phyloP scores from a whole-genome alignment of 2,888 invertebrate genomes.

The Crioceris asparagi region DNA sequence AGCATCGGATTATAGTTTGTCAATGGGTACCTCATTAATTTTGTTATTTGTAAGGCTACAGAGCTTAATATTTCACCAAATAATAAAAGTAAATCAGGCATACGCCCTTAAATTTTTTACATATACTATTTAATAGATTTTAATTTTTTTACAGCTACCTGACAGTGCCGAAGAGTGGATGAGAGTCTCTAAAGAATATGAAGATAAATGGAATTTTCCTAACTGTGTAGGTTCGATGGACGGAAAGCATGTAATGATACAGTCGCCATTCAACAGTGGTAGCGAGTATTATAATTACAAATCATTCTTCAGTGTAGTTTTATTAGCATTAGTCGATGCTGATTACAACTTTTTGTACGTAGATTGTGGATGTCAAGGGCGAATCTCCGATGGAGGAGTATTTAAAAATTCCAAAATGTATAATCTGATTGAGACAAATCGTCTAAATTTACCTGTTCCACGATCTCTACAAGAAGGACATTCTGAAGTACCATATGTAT shows the following conservation, averaged over 20 bases:
- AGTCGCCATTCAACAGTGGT: neutral
- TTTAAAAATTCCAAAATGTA: neutral
- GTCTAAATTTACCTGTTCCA: slow-evolving; percentile 5
- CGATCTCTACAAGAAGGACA: slow-evolving; percentile 2
- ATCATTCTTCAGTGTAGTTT: slow-evolving; percentile 27
- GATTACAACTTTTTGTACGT: neutral
- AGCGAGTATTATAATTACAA: slow-evolving; percentile 15
- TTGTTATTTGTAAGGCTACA: too few relatives aligned
- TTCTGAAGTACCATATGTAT: slow-evolving; percentile 5
- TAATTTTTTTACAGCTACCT: slow-evolving; percentile 5
- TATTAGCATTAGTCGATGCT: slow-evolving; percentile 17
- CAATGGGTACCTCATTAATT: too few relatives aligned
- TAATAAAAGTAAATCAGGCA: too few relatives aligned
- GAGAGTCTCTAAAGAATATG: neutral
- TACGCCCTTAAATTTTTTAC: too few relatives aligned
- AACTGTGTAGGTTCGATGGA: slow-evolving; percentile 8
- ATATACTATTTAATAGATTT: neutral
- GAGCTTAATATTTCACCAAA: too few relatives aligned
- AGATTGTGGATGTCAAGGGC: slow-evolving; percentile 2
- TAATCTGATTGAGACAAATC: neutral
- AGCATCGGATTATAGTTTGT: too few relatives aligned
- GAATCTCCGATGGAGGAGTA: slow-evolving; percentile 3
- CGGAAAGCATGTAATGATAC: slow-evolving; percentile 1
- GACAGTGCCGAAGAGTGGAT: slow-evolving; percentile 1
- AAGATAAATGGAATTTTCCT: slow-evolving; percentile 1